These are phyloP conservation scores for Agrilus biguttatus DNA, from an alignment of 2,888 invertebrate genomes.

Conservation along the genomic window DNA sequence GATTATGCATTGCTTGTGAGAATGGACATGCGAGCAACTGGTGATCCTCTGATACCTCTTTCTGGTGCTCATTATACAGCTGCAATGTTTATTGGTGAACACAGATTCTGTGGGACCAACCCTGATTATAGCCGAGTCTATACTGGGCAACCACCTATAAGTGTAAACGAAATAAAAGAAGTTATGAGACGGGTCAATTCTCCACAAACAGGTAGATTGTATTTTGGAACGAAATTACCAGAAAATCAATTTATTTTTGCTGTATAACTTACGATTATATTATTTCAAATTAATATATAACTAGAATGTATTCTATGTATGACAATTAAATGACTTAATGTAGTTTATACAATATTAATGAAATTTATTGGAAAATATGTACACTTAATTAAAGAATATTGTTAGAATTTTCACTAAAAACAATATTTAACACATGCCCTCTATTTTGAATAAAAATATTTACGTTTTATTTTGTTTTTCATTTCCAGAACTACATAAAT, in stretches of 20 bases:
- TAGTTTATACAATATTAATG: too few relatives aligned
- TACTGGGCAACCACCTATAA: conserved; percentile 55
- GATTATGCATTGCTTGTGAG: conserved; percentile 72
- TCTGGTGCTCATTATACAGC: conserved; percentile 51
- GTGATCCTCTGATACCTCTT: conserved; percentile 56
- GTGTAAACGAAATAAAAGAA: conserved; percentile 69
- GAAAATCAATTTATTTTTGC: conserved; percentile 25
- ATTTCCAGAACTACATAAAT: too few relatives aligned
- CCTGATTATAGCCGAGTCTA: conserved; percentile 38
- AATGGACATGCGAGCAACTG: conserved; percentile 55
- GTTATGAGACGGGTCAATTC: conserved; percentile 60
- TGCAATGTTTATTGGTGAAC: conserved; percentile 41
- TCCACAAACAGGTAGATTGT: conserved; percentile 39
- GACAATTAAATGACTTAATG: too few relatives aligned
- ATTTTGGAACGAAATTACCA: conserved; percentile 33
- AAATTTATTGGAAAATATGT: too few relatives aligned
- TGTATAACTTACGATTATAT: conserved; percentile 12
- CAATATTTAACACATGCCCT: too few relatives aligned
- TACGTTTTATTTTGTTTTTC: too few relatives aligned
- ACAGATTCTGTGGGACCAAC: conserved; percentile 28
- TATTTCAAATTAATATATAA: too few relatives aligned
- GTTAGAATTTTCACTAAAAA: too few relatives aligned
- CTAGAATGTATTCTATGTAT: too few relatives aligned
- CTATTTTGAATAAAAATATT: too few relatives aligned
- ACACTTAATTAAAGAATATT: too few relatives aligned